Evolutionary conservation across 2,113 vertebrate genomes (phyloP).

Genomic region (Misgurnus mizolepis): DNA sequence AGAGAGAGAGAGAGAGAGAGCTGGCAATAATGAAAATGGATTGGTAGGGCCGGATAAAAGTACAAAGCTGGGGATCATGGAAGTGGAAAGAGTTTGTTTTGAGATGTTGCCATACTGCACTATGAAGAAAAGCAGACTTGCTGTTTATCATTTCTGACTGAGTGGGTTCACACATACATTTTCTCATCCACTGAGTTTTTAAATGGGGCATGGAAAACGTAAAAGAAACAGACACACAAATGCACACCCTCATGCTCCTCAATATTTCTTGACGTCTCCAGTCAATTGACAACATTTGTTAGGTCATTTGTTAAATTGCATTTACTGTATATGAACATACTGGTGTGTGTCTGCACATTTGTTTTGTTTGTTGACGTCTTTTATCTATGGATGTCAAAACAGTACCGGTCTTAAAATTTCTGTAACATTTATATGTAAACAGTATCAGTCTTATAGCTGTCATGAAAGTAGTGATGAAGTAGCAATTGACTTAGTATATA

Average conservation of each 20-base stretch:
- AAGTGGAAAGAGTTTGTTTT: conserved; percentile 24
- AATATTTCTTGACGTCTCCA: conserved; percentile 1
- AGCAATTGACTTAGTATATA: too few species aligned
- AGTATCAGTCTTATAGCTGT: too few species aligned
- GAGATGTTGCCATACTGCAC: conserved; percentile 40
- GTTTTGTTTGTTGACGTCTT: neutral
- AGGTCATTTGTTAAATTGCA: too few species aligned
- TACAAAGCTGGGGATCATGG: conserved; percentile 21
- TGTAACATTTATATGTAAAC: too few species aligned
- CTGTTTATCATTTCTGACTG: conserved; percentile 36
- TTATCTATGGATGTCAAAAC: neutral
- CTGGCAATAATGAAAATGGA: conserved; percentile 22
- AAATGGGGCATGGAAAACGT: conserved; percentile 18
- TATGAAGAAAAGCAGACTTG: conserved; percentile 12
- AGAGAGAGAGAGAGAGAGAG: neutral
- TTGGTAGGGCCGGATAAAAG: neutral
- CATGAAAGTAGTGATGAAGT: too few species aligned
- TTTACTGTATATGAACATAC: conserved; percentile 6
- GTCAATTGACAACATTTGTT: neutral
- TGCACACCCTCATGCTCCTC: too few species aligned
- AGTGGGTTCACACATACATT: conserved; percentile 26
- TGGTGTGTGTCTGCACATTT: conserved; percentile 7
- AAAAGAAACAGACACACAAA: neutral
- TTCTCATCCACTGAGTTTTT: conserved; percentile 26
- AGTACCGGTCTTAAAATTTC: neutral